Percentiles rank a stretch among this genome's conserved stretches.
These are phyloP conservation scores for Vireo altiloquus DNA, from an alignment of 2,113 vertebrate genomes.

Conservation along the genomic window DNA sequence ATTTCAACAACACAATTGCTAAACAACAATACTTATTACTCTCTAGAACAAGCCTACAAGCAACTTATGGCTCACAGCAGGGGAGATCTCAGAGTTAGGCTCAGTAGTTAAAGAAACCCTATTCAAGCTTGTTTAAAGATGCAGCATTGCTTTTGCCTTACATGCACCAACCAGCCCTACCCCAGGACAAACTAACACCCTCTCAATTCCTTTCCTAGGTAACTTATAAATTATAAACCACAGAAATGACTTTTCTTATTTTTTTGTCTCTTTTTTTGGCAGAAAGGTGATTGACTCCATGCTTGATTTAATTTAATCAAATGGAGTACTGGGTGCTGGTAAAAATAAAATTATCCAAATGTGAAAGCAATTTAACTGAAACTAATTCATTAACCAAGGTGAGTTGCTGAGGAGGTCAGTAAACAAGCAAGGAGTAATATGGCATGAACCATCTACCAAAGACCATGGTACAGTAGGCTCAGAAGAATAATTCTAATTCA, in stretches of 20 bases:
- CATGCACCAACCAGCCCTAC: neutral
- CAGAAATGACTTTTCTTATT: neutral
- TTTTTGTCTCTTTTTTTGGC: neutral
- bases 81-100: slow-evolving; percentile 50
- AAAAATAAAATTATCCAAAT: neutral
- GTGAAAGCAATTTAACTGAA: slow-evolving; percentile 49
- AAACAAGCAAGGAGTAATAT: slow-evolving; percentile 4
- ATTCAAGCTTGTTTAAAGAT: slow-evolving; percentile 43
- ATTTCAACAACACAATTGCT: slow-evolving; percentile 83
- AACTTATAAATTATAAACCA: slow-evolving; percentile 23
- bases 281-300: neutral
- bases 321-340: neutral
- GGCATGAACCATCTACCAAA: neutral
- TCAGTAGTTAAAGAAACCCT: slow-evolving; percentile 44
- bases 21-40: slow-evolving; percentile 86
- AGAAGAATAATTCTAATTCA: neutral
- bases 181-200: neutral
- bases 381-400: slow-evolving; percentile 17
- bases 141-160: slow-evolving; percentile 10
- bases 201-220: neutral
- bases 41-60: slow-evolving; percentile 75
- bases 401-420: slow-evolving; percentile 21
- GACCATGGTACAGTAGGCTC: neutral
- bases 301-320: slow-evolving; percentile 18
- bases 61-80: slow-evolving; percentile 71